Percentiles rank a stretch among this genome's conserved stretches.
These are phyloP conservation scores for Pipistrellus kuhlii DNA, from an alignment of 2,797 vertebrate species.

Conservation along the genomic window DNA sequence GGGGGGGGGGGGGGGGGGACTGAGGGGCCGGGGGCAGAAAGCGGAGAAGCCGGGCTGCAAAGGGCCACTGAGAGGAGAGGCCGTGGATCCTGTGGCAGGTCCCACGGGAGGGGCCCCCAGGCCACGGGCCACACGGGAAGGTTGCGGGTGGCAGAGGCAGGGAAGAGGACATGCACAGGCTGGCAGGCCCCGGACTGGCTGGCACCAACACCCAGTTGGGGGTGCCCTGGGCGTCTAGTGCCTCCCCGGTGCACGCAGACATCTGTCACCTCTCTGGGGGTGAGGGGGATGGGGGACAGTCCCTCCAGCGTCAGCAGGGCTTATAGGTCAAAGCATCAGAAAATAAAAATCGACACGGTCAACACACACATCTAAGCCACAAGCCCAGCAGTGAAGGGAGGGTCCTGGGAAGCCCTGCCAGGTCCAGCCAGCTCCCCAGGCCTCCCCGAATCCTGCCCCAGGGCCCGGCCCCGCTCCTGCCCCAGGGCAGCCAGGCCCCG, in stretches of 20 bases:
- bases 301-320: background rate
- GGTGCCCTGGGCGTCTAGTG: background rate
- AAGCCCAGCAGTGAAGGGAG: no score
- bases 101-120: background rate
- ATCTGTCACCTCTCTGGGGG: background rate
- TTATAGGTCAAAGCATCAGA: background rate
- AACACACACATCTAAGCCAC: fast-evolving
- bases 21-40: fast-evolving
- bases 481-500: no score
- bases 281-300: fast-evolving
- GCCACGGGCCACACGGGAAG: fast-evolving
- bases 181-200: fast-evolving
- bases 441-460: no score
- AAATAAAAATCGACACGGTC: fast-evolving
- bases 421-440: background rate
- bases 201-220: fast-evolving
- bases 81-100: background rate
- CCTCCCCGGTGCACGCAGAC: background rate
- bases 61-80: background rate
- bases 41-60: background rate
- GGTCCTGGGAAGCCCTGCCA: fast-evolving
- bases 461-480: background rate
- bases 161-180: background rate
- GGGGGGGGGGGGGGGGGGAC: no score
- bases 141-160: background rate